phyloP scores from a whole-genome alignment of 2,888 invertebrate genomes.

The Troides helena region DNA sequence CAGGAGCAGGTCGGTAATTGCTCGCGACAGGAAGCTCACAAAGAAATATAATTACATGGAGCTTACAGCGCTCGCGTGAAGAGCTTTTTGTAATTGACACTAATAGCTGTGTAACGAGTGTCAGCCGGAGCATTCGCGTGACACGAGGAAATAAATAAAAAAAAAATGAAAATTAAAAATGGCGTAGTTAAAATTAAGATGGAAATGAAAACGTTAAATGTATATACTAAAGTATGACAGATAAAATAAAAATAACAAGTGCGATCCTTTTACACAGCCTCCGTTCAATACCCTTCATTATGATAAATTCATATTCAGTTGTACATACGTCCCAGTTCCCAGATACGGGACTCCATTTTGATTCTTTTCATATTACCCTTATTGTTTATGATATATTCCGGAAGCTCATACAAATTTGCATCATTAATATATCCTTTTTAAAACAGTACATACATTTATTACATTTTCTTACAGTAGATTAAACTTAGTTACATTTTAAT shows the following conservation, averaged over 20 bases:
- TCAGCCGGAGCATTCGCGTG: neutral
- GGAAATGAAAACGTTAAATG: neutral
- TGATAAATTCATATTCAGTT: constrained; percentile 6
- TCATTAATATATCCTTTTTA: too few species aligned
- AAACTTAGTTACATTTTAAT: too few species aligned
- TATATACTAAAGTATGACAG: too few species aligned
- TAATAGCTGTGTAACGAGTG: neutral
- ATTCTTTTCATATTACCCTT: neutral
- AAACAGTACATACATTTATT: too few species aligned
- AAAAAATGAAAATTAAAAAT: neutral
- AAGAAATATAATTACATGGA: neutral
- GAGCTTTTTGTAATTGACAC: constrained; percentile 1
- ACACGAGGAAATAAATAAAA: neutral
- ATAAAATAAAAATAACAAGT: too few species aligned
- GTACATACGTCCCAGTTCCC: neutral
- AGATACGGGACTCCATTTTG: neutral
- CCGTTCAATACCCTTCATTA: neutral
- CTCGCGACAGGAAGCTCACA: neutral
- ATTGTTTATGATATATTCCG: neutral
- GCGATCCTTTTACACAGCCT: neutral
- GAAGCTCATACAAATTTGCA: too few species aligned
- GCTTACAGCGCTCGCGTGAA: constrained; percentile 2
- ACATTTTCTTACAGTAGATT: too few species aligned
- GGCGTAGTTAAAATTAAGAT: neutral
- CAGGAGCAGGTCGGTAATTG: neutral